Evolutionary conservation across 1,140 invertebrate genomes (phyloP), one percentile per base, ranked within the genome.

Genomic region (Forficula auricularia): DNA sequence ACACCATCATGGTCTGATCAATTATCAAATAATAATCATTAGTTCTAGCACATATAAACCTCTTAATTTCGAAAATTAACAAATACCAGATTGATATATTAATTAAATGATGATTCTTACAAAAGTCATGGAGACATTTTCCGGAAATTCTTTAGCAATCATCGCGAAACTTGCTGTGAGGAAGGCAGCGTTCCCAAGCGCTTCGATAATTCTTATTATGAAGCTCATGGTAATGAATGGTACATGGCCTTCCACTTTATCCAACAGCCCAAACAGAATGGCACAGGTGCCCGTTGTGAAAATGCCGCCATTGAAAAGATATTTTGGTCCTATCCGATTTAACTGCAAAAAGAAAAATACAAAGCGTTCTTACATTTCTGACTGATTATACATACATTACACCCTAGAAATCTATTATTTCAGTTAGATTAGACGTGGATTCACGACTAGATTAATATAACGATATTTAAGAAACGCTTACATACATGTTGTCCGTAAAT

Each of bases 141-240:
- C 68, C 0, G 88, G 86, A 66, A 95, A 95, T 62, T 90, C 83
- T 58, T 81, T 81, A n/a, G 89, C 87, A 36, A 91, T 84, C 40
- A 94, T 88, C 1, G 88, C 84, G 63, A 92, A 94, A 50, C 79
- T 80, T 1, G 88, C 84, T 2, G 88, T 94, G 2, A 92, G 66
- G 62, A 91, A 91, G 2, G 85, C 86, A 0, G 89, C 87, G 54
- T 88, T 86, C 16, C 88, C 89, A 62, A 89, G 64, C 0, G 88
- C 91, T 62, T 94, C 89, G n/a, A 90, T 59, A 45, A 87, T 84
- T 46, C 91, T 68, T 41, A 91, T 81, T 1, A 77, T 51, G 58
- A 95, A 89, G 46, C 85, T 88, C 38, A 89, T 65, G 8, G 75
- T 70, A 49, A 94, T 86, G 60, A 94, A 96, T 0, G 75, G 67